Evolutionary conservation across 2,797 vertebrate species (phyloP).

Genomic region (Orestias chungarensis): DNA sequence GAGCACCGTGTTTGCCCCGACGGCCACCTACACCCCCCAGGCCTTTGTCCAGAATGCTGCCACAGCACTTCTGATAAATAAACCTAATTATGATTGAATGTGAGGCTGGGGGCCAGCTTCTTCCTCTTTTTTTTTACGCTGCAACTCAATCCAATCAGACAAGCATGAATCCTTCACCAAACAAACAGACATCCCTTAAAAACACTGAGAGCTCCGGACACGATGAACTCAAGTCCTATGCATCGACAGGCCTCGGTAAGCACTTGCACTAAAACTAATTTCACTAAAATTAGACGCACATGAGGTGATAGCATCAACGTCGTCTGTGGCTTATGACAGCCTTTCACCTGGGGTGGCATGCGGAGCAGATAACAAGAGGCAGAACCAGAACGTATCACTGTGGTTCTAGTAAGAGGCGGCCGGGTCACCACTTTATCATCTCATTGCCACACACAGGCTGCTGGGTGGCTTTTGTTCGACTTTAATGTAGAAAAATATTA

Average conservation of each 20-base stretch:
- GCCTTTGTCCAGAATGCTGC: conserved; percentile 10
- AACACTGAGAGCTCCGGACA: background rate
- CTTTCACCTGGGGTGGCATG: conserved; percentile 58
- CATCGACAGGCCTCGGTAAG: background rate
- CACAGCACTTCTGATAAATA: conserved; percentile 19
- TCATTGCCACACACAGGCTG: conserved; percentile 34
- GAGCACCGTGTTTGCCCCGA: background rate
- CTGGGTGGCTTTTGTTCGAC: conserved; percentile 73
- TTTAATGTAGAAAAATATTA: conserved; percentile 78
- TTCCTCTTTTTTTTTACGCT: background rate
- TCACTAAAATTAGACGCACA: conserved; percentile 33
- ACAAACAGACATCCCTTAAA: background rate
- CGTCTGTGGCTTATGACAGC: conserved; percentile 53
- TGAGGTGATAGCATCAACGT: conserved; percentile 45
- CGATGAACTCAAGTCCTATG: background rate
- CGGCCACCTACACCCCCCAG: too few species aligned
- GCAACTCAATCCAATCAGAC: conserved; percentile 10
- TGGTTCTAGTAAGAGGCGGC: conserved; percentile 54
- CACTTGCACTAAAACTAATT: conserved; percentile 14
- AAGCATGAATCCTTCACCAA: background rate
- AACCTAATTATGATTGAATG: conserved; percentile 20
- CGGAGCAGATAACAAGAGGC: conserved; percentile 62
- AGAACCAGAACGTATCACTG: conserved; percentile 62
- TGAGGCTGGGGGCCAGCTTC: background rate
- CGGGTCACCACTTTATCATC: conserved; percentile 68